Conservation (phyloP, 2,888 invertebrate species). For the Listrodromus nycthemerus region DNA sequence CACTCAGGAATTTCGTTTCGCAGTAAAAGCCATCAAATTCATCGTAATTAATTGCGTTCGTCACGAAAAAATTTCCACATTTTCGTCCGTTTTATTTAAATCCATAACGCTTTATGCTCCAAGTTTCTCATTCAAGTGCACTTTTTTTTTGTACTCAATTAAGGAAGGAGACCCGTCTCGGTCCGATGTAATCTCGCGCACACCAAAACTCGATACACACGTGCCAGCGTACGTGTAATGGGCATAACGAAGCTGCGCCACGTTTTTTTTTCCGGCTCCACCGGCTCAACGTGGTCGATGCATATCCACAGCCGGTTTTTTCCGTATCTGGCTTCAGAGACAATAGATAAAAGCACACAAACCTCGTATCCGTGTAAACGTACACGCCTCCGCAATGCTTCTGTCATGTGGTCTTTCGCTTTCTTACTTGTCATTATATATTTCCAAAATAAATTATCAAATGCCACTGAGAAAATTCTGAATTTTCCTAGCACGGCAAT, state of each 20-base stretch:
- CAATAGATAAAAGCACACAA: constrained; percentile 31
- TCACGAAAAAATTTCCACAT: constrained; percentile 32
- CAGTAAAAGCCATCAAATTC: constrained; percentile 22
- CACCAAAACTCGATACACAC: not conserved
- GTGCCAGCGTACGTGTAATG: not conserved
- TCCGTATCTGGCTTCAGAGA: constrained; percentile 37
- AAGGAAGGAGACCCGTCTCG: constrained; percentile 21
- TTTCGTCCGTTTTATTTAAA: not conserved
- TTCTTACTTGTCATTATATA: not conserved
- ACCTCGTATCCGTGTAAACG: constrained; percentile 27
- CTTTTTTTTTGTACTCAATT: constrained; percentile 45
- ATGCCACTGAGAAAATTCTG: too few relatives aligned
- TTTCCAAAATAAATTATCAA: too few relatives aligned
- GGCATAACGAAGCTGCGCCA: constrained; percentile 10
- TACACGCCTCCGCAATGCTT: not conserved
- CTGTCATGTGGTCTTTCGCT: not conserved
- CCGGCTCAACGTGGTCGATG: not conserved
- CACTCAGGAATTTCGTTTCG: not conserved
- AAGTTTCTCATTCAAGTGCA: constrained; percentile 40
- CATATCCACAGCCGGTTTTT: constrained; percentile 40
- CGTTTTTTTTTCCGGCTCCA: not conserved
- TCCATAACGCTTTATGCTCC: constrained; percentile 9
- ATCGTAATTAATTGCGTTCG: constrained; percentile 46
- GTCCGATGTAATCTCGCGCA: constrained; percentile 27
- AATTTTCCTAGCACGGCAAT: too few relatives aligned